Evolutionary conservation across 2,113 vertebrate species (phyloP).

Genomic region (Ammodytes dubius): DNA sequence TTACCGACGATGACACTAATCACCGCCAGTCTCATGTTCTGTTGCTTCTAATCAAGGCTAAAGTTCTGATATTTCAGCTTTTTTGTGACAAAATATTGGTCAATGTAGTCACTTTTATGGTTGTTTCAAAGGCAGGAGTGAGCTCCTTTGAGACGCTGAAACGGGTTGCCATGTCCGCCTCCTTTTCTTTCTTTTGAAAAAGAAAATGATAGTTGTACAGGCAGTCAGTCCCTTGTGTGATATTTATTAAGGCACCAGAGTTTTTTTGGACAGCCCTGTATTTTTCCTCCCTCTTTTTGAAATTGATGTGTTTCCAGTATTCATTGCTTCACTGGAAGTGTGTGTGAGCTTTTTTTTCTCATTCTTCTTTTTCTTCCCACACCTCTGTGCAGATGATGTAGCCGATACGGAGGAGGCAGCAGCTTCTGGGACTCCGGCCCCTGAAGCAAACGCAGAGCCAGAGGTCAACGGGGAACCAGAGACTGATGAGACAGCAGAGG

Average conservation of each 20-base stretch:
- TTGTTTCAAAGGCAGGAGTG: constrained; percentile 7
- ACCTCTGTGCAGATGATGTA: constrained; percentile 36
- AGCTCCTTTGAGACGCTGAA: constrained; percentile 13
- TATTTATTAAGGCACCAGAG: constrained; percentile 7
- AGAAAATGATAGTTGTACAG: neutral
- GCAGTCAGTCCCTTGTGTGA: neutral
- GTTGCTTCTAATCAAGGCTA: neutral
- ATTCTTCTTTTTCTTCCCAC: constrained; percentile 16
- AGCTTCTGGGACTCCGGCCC: fast-evolving
- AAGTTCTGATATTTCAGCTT: neutral
- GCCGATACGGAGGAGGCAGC: neutral
- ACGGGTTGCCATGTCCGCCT: neutral
- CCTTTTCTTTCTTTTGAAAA: constrained; percentile 12
- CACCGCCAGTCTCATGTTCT: constrained; percentile 1
- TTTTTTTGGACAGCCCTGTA: constrained; percentile 15
- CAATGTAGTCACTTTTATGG: neutral
- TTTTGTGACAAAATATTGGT: neutral
- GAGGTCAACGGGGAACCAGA: neutral
- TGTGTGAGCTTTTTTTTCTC: constrained; percentile 11
- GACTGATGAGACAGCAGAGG: neutral
- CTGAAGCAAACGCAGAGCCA: neutral
- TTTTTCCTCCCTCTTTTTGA: constrained; percentile 5
- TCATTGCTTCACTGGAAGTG: neutral
- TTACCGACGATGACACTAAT: constrained; percentile 27
- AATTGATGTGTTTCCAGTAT: constrained; percentile 7